These are phyloP conservation scores for Ancistrus triradiatus DNA, from an alignment of 2,113 vertebrate genomes.

Conservation along the genomic window DNA sequence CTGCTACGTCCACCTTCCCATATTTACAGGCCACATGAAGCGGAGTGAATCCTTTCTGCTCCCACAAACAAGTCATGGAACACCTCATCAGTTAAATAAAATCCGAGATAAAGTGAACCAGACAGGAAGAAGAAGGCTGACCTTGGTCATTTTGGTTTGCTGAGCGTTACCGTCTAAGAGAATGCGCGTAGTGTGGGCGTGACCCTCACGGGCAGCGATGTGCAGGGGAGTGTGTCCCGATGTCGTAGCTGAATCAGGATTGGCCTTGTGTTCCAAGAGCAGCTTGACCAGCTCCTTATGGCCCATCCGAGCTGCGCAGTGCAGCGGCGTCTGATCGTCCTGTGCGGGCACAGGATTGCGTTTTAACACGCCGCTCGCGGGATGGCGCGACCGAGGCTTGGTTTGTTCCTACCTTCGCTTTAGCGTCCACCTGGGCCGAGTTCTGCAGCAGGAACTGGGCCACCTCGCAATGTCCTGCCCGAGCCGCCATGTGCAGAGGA, in stretches of 20 bases:
- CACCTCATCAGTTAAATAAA: too few relatives aligned
- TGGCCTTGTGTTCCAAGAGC: constrained; percentile 81
- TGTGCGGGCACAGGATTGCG: too few relatives aligned
- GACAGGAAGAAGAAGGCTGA: constrained; percentile 38
- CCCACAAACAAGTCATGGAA: constrained; percentile 12
- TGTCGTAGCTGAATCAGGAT: constrained; percentile 84
- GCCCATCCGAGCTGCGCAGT: constrained; percentile 92
- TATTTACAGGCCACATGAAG: constrained; percentile 96
- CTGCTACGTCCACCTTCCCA: constrained; percentile 83
- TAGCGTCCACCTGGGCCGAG: constrained; percentile 91
- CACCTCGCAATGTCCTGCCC: constrained; percentile 90
- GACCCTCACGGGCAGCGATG: constrained; percentile 84
- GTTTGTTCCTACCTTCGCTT: constrained; percentile 78
- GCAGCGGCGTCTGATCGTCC: constrained; percentile 96
- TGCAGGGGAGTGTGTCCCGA: constrained; percentile 91
- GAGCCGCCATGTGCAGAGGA: constrained; percentile 92
- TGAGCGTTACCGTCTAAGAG: constrained; percentile 85
- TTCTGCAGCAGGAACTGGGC: constrained; percentile 94
- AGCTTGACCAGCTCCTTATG: constrained; percentile 86
- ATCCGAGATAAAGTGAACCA: too few relatives aligned
- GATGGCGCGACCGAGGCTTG: too few relatives aligned
- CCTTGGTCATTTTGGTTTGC: constrained; percentile 95
- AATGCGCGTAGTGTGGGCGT: constrained; percentile 78
- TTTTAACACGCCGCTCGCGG: too few relatives aligned
- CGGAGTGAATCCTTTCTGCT: constrained; percentile 98